Evolutionary conservation across 2,888 invertebrate species (phyloP), one percentile per base, ranked within the genome.

Genomic region (Deilephila elpenor): DNA sequence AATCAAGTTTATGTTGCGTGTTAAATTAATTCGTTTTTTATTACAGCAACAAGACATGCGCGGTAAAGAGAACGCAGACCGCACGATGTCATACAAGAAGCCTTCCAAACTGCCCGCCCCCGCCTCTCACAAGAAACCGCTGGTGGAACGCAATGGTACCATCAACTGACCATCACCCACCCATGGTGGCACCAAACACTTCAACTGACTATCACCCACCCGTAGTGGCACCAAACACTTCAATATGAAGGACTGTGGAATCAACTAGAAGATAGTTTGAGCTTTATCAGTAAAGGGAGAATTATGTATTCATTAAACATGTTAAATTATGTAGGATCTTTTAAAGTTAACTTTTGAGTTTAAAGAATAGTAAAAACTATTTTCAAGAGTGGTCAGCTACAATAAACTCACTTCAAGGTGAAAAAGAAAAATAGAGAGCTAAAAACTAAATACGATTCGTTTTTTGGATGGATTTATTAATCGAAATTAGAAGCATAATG

Each of bases 101-200:
- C 88, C 89, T 0, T 93, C 94, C 0, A 91, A 89, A 59, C 84
- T 95, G 17, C 93, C 89, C 44, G 92, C 91, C 53, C 93, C 91
- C 0, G 67, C 86, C 0, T 87, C 89, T 0, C 81, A 74, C 74
- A 94, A 94, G 82, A 93, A 91, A 74, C 91, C 93, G 0, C 87
- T 94, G 59, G 76, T 83, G 5, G 88, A 89, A 75, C 80, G 89
- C 3, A 90, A 90, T 78, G 75, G 73, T 5, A 61, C 73, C 0
- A 77, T 74, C 25, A 84, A 87, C 77, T 86, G 84, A 85, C 77
- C 67, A 25, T 37, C 59, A 44, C 67, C 61, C 71, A 6, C 11
- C 25, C n/a, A 19, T n/a, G 7, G 17, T 17, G 19, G n/a, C n/a
- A 8, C 14, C 25, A 25, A n/a, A 60, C 14, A 61, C 25, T 20